These are phyloP conservation scores for Petrocephalus microphthalmus DNA, from an alignment of 2,113 vertebrate species.

Conservation along the genomic window DNA sequence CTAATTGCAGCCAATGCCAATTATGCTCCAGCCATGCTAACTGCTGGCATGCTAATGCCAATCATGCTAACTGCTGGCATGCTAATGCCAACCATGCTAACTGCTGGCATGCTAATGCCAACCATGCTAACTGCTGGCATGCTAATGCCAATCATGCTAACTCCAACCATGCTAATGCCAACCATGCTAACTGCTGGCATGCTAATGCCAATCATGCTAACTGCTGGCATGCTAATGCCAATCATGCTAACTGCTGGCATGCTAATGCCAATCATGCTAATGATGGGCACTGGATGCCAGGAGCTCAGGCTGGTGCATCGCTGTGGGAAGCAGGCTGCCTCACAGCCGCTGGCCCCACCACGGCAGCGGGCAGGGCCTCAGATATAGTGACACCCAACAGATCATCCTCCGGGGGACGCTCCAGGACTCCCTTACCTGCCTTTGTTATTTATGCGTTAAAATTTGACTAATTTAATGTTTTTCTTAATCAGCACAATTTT, in stretches of 20 bases:
- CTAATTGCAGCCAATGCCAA: neutral
- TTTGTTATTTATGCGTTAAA: conserved; percentile 1
- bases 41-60: neutral
- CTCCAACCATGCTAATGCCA: neutral
- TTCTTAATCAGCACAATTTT: conserved; percentile 25
- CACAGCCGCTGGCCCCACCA: neutral
- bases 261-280: neutral
- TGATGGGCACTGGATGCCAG: neutral
- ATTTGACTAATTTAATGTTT: conserved; percentile 22
- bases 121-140: neutral
- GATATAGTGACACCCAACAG: neutral
- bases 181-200: neutral
- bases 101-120: neutral
- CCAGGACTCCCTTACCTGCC: neutral
- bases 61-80: neutral
- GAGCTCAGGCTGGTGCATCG: neutral
- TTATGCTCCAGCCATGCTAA: neutral
- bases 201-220: neutral
- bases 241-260: neutral
- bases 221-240: too few species aligned
- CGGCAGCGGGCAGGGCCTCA: neutral
- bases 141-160: neutral
- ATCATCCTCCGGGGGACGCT: neutral
- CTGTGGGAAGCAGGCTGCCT: neutral
- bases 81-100: neutral